These are phyloP conservation scores for Nycticorax nycticorax DNA, from an alignment of 2,113 vertebrate genomes.

Conservation along the genomic window DNA sequence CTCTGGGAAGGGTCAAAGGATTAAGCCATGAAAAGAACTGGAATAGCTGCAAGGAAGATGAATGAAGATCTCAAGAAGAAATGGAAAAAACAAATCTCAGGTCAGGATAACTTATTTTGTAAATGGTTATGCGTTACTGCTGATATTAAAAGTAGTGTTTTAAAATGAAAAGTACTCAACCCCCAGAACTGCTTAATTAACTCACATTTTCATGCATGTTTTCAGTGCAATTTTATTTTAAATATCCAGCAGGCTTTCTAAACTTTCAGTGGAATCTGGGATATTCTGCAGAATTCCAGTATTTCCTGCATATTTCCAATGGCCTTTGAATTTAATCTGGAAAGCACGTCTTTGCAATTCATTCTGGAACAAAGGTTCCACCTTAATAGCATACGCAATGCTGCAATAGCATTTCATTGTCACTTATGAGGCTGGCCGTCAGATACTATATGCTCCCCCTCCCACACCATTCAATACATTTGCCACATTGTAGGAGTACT, in stretches of 20 bases:
- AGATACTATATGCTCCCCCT: not conserved
- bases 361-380: constrained; percentile 50
- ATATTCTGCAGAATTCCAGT: constrained; percentile 18
- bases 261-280: not conserved
- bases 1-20: not conserved
- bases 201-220: not conserved
- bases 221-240: not conserved
- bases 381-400: not conserved
- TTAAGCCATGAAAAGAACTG: not conserved
- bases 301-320: not conserved
- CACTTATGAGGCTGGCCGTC: not conserved
- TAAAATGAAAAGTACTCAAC: not conserved
- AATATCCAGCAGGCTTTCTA: not conserved
- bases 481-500: not conserved
- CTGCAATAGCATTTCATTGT: not conserved
- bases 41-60: not conserved
- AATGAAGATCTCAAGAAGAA: not conserved
- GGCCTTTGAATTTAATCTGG: not conserved
- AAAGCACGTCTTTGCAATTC: not conserved
- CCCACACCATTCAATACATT: not conserved
- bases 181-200: not conserved
- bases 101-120: not conserved
- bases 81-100: not conserved
- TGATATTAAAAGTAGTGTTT: not conserved
- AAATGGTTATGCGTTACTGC: not conserved